Base-by-base conservation (phyloP, 2,797 vertebrate species). In the Parauchenoglanis ngamensis region DNA sequence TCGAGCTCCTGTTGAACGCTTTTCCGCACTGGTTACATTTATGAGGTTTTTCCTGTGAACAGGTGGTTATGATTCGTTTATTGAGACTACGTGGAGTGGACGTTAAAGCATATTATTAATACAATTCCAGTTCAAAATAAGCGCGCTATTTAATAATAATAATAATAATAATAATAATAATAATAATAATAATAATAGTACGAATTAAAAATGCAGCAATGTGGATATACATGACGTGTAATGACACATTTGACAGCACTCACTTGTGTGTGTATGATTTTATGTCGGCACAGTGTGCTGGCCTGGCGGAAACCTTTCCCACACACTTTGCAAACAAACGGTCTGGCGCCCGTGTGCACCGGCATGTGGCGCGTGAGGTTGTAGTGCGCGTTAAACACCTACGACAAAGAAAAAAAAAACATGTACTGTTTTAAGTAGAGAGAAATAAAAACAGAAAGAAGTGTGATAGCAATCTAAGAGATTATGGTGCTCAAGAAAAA, bases 211-310 rank as follows among this genome's bases (percentile, higher is more conserved):
- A 46, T 28, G 68, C 8, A 63, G 13, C 52, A 75, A 2, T 40
- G 40, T 2, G 17, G 8, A 21, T 19, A 63, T 13, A 10, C 23
- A 68, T 67, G 5, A 82, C 3, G 15, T 83, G 68, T 40, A 59
- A 63, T 25, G 40, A 77, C 49, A 70, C 54, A 70, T 31, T 21
- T 40, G 17, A 46, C 15, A n/a, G 75, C 19, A 78, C 85, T 86
- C 93, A 99, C 98, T 98, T 99, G 98, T 85, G 98, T 99, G 93
- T 99, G 98, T 90, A 99, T 99, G 94, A 99, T 99, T 92, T 99
- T 99, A 94, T 99, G 98, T 28, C 98, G 91, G 92, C 98, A 99
- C 77, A 99, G 95, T 0, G 98, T 99, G 95, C 98, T 99, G 57
- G 98, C 98, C 92, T 99, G 98, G 0, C 98, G 94, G 93, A 99